phyloP scores from a whole-genome alignment of 2,113 vertebrate species.

The Anguilla rostrata region DNA sequence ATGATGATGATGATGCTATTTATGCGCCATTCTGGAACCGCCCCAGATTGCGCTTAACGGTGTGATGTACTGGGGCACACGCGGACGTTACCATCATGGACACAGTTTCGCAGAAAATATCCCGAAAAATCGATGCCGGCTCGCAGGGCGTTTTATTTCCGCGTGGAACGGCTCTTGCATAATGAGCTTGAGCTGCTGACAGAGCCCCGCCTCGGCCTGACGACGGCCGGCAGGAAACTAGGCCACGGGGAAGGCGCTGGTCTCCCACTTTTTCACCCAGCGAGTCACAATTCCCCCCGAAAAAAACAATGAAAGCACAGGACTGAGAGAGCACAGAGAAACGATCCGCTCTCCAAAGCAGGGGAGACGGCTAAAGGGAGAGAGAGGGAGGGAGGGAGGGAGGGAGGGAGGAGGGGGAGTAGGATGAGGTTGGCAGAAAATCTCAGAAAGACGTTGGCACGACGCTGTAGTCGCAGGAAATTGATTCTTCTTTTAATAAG shows the following conservation, averaged over 20 bases:
- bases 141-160: not conserved
- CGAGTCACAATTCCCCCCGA: not conserved
- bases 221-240: not conserved
- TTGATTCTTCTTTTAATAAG: slow-evolving; percentile 10
- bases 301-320: not conserved
- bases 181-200: not conserved
- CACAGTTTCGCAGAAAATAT: not conserved
- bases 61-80: not conserved
- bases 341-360: not conserved
- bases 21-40: not conserved
- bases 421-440: slow-evolving; percentile 5
- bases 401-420: not conserved
- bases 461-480: not conserved
- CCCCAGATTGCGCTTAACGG: not conserved
- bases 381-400: not conserved
- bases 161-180: not conserved
- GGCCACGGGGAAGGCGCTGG: not conserved
- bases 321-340: not conserved
- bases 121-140: not conserved
- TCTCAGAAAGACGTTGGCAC: not conserved
- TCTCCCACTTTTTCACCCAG: not conserved
- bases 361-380: not conserved
- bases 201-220: not conserved
- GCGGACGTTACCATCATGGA: not conserved
- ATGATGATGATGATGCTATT: not conserved